A percentile compares a stretch with the other conserved stretches of the same genome.
These are phyloP conservation scores for Heterodera filipjevi DNA, from an alignment of 2,888 invertebrate species.

Conservation along the genomic window DNA sequence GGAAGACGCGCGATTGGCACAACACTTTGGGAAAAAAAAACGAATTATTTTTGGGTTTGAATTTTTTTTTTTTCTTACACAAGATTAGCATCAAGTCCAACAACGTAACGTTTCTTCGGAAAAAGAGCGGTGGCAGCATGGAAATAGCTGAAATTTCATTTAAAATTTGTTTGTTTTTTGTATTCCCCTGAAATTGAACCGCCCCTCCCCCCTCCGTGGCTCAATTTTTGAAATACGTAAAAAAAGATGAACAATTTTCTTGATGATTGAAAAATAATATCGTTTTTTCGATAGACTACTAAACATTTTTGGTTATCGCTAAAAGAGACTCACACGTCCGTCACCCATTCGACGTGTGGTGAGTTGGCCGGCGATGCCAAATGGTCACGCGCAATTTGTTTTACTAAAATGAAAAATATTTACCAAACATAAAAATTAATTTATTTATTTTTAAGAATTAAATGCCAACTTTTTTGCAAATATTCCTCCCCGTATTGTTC, in stretches of 20 bases:
- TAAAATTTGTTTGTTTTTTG: neutral
- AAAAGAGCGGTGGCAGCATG: constrained; percentile 54
- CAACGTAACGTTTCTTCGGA: constrained; percentile 52
- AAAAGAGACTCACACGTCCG: constrained; percentile 11
- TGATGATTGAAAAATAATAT: too few relatives aligned
- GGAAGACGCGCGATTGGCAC: constrained; percentile 29
- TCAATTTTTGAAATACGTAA: too few relatives aligned
- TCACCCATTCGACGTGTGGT: constrained; percentile 22
- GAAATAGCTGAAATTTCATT: constrained; percentile 43
- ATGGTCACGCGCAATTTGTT: constrained; percentile 21
- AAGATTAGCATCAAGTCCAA: constrained; percentile 48
- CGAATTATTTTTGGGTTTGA: neutral
- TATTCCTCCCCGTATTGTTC: constrained; percentile 24
- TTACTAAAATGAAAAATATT: neutral
- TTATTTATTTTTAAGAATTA: neutral
- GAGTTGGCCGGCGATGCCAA: constrained; percentile 19
- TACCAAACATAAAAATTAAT: neutral
- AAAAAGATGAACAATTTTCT: too few relatives aligned
- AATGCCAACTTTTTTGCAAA: constrained; percentile 9
- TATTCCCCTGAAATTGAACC: neutral
- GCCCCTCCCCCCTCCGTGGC: constrained; percentile 20
- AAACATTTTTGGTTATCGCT: neutral
- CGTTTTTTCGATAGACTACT: too few relatives aligned
- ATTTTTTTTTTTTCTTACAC: constrained; percentile 6
- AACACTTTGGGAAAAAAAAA: neutral